phyloP scores from a whole-genome alignment of 2,888 invertebrate genomes.

The Cephus spinipes region DNA sequence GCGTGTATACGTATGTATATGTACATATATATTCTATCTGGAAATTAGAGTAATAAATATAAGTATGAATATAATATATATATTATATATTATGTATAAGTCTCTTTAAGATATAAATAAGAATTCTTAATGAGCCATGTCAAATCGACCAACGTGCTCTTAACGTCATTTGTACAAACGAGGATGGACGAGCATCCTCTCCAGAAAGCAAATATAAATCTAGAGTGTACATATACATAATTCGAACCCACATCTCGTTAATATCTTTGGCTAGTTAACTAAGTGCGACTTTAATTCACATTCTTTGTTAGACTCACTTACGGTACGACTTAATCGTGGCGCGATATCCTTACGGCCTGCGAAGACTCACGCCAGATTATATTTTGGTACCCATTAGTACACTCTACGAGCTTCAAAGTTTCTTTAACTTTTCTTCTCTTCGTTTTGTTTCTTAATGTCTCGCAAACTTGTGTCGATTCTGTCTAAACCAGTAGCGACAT shows the following conservation, averaged over 20 bases:
- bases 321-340: conserved; percentile 25
- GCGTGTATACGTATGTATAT: conserved; percentile 28
- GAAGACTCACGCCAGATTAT: conserved; percentile 23
- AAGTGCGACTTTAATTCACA: conserved; percentile 31
- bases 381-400: conserved; percentile 4
- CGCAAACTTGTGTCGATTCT: not conserved
- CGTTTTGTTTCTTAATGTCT: conserved; percentile 14
- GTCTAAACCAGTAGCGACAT: conserved; percentile 1
- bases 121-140: conserved; percentile 34
- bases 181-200: conserved; percentile 4
- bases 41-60: conserved; percentile 49
- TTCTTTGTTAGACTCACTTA: conserved; percentile 28
- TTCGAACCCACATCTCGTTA: conserved; percentile 27
- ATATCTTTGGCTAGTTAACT: conserved; percentile 56
- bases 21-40: conserved; percentile 35
- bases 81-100: conserved; percentile 34
- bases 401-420: conserved; percentile 1
- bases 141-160: conserved; percentile 24
- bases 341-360: conserved; percentile 22
- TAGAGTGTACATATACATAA: conserved; percentile 26
- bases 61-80: conserved; percentile 35
- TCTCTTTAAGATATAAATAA: conserved; percentile 41
- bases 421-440: conserved; percentile 17
- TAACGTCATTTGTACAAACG: conserved; percentile 35
- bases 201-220: conserved; percentile 19